phyloP scores from a whole-genome alignment of 2,888 invertebrate genomes.

The Cyrtodaria siliqua region DNA sequence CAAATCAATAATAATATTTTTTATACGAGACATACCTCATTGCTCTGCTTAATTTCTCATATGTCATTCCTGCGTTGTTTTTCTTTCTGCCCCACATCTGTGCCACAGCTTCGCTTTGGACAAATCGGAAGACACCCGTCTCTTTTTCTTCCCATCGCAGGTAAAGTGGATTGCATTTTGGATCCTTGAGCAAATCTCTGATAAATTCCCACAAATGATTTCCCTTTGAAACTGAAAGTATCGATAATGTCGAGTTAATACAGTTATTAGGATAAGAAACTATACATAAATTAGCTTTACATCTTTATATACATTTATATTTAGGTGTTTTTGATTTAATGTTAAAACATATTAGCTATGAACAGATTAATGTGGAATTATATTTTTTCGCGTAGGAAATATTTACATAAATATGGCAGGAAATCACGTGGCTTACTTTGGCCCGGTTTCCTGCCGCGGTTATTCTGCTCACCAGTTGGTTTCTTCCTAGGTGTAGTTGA shows the following conservation, averaged over 20 bases:
- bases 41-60: slow-evolving; percentile 96
- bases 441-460: slow-evolving; percentile 68
- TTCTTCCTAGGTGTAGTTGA: slow-evolving; percentile 11
- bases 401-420: too few relatives aligned
- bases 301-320: too few relatives aligned
- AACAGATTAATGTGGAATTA: too few relatives aligned
- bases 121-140: slow-evolving; percentile 94
- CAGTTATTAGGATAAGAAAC: too few relatives aligned
- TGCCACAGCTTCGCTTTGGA: slow-evolving; percentile 95
- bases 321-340: too few relatives aligned
- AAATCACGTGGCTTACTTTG: slow-evolving; percentile 54
- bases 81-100: slow-evolving; percentile 95
- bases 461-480: slow-evolving; percentile 50
- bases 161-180: slow-evolving; percentile 92
- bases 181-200: slow-evolving; percentile 92
- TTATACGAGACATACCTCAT: slow-evolving; percentile 89
- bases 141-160: slow-evolving; percentile 96
- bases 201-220: slow-evolving; percentile 93
- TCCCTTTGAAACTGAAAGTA: slow-evolving; percentile 64
- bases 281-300: too few relatives aligned
- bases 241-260: too few relatives aligned
- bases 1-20: too few relatives aligned
- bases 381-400: too few relatives aligned
- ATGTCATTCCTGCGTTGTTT: slow-evolving; percentile 95
- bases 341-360: too few relatives aligned